Evolutionary conservation across 2,888 invertebrate species (phyloP), one percentile per base, ranked within the genome.

Genomic region (Rhopalosiphum nymphaeae): DNA sequence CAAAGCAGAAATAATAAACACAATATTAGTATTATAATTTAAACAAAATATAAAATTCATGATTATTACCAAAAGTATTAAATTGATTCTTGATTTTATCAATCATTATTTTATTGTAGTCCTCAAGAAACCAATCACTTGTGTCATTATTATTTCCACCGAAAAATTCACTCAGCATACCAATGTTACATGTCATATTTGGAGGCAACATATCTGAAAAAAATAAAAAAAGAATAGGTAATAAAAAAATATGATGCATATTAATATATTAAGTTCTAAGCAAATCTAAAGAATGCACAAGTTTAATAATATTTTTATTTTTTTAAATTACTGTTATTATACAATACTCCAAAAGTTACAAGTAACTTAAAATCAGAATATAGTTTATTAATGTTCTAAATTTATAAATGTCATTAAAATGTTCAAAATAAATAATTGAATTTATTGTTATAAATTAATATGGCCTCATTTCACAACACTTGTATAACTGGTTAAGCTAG

Each of bases 161-260:
- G 9, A 94, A 94, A 86, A 90, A 94, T 11, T 94, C n/a, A 36
- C 93, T 94, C 11, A 94, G 26, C 93, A 90, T 94, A 5, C 26
- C 61, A 25, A 94, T 94, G 9, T 94, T 94, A 94, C 93, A 85
- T 42, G 93, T 94, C 93, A 94, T 94, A 90, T 36, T 94, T 42
- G 90, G 3, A 85, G 93, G 93, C n/a, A 94, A 46, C 4, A 26
- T 26, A 94, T 94, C 93, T 94, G 42, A 11, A 94, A 94, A 78
- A 78, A 3, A n/a, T n/a, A n/a, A 78, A 21, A 78, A 21, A 16
- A 53, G n/a, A 9, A 26, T 44, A 85, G 10, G 53, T 57, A 25
- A 42, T 53, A 46, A 85, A 57, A 57, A 92, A 46, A 56, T 88
- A 29, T 7, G 5, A 36, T 49, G 29, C 21, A 49, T n/a, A 49